phyloP scores from a whole-genome alignment of 2,888 invertebrate genomes.

The Caprella mutica region DNA sequence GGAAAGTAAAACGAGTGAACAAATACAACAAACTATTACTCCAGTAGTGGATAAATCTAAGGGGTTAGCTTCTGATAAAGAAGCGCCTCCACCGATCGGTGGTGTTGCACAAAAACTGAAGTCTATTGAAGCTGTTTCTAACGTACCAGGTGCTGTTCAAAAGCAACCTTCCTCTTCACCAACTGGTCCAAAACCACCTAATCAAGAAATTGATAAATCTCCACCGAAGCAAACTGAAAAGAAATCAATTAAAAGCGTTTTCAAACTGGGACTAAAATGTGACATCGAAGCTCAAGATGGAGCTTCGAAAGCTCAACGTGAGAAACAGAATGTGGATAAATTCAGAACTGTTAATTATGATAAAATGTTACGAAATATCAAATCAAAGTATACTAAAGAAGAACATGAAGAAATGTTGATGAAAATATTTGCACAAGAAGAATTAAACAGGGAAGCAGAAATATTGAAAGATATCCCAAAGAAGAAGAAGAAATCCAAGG shows the following conservation, averaged over 20 bases:
- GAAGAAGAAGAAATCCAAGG: slow-evolving; percentile 29
- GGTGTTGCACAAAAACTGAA: slow-evolving; percentile 23
- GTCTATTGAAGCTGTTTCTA: slow-evolving; percentile 1
- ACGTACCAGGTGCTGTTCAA: background rate
- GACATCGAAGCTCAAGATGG: slow-evolving; percentile 22
- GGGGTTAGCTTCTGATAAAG: slow-evolving; percentile 15
- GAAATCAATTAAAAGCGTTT: slow-evolving; percentile 25
- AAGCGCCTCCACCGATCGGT: slow-evolving; percentile 11
- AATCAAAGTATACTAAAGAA: slow-evolving; percentile 54
- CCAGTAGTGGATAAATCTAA: background rate
- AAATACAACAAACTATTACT: background rate
- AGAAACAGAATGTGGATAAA: slow-evolving; percentile 64
- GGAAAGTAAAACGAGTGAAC: slow-evolving; percentile 10
- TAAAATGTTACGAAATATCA: slow-evolving; percentile 67
- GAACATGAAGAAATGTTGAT: slow-evolving; percentile 1
- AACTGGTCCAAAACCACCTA: slow-evolving; percentile 5
- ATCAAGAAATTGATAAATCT: slow-evolving; percentile 7
- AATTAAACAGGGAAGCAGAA: background rate
- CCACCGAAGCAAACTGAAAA: slow-evolving; percentile 21
- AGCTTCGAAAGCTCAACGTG: slow-evolving; percentile 43
- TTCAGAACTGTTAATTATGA: slow-evolving; percentile 83
- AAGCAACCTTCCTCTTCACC: background rate
- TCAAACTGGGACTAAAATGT: slow-evolving; percentile 30
- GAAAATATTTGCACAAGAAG: slow-evolving; percentile 6
- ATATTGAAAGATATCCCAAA: slow-evolving; percentile 10